Percentiles rank a stretch among this genome's conserved stretches.
phyloP scores from a whole-genome alignment of 2,888 invertebrate species.

The Antheraea yamamai region DNA sequence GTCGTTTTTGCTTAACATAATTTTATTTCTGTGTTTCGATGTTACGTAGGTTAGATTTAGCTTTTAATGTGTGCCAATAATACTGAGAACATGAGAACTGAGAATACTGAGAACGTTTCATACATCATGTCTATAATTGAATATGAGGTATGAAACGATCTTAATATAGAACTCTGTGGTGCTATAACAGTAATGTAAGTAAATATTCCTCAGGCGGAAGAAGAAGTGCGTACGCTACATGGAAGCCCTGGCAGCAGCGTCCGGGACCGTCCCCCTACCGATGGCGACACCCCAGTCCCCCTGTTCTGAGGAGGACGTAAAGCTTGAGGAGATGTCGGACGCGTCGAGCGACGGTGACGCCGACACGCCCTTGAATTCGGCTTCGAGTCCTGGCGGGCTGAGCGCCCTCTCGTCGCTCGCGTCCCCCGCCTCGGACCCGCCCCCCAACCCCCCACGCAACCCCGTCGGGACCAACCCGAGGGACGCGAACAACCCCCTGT shows the following conservation, averaged over 20 bases:
- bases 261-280: constrained; percentile 88
- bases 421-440: constrained; percentile 89
- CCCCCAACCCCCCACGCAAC: constrained; percentile 80
- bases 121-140: neutral
- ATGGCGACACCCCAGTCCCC: constrained; percentile 91
- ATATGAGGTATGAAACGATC: neutral
- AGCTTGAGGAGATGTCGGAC: constrained; percentile 86
- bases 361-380: constrained; percentile 76
- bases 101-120: constrained; percentile 1
- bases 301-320: constrained; percentile 88
- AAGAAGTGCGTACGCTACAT: constrained; percentile 98
- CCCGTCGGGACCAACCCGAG: constrained; percentile 96
- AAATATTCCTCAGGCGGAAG: constrained; percentile 89
- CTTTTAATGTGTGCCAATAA: constrained; percentile 22
- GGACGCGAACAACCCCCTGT: constrained; percentile 95
- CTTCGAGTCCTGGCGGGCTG: constrained; percentile 76
- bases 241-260: constrained; percentile 88
- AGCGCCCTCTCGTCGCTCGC: constrained; percentile 83
- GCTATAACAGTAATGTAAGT: constrained; percentile 17
- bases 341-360: constrained; percentile 81
- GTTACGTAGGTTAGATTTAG: constrained; percentile 31
- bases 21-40: constrained; percentile 29
- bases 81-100: neutral
- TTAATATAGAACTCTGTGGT: neutral
- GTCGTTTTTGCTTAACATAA: constrained; percentile 29